Conservation (phyloP, 2,797 vertebrate genomes). For the Squalus acanthias region DNA sequence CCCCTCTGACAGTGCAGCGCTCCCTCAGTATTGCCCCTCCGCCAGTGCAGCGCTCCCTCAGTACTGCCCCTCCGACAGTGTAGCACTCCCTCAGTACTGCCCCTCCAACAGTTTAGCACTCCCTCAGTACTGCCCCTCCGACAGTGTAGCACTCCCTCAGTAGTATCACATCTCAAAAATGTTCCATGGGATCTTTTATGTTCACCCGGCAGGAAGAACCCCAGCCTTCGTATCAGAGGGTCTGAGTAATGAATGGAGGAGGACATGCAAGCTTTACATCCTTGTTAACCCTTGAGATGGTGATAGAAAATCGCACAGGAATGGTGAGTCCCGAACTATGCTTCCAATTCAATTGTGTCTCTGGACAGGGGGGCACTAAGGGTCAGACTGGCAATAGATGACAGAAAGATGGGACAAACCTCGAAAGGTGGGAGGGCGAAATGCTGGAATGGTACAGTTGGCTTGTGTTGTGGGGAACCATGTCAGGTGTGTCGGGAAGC, state of each 20-base stretch:
- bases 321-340: neutral
- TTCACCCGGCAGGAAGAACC: neutral
- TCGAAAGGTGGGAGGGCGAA: neutral
- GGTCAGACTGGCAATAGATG: neutral
- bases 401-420: neutral
- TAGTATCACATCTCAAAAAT: neutral
- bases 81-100: too few species aligned
- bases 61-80: too few species aligned
- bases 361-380: neutral
- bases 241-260: neutral
- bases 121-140: too few species aligned
- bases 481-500: too few species aligned
- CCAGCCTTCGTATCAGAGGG: neutral
- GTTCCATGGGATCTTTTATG: neutral
- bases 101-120: too few species aligned
- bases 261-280: neutral
- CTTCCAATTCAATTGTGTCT: neutral
- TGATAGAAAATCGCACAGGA: neutral
- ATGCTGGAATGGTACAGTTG: neutral
- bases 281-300: neutral
- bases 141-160: too few species aligned
- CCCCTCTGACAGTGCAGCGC: too few species aligned
- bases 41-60: too few species aligned
- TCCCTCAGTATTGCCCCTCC: too few species aligned
- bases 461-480: neutral